A percentile compares a stretch with the other conserved stretches of the same genome.
Evolutionary conservation across 2,797 vertebrate species (phyloP).

Genomic region (Myotis pilosus): DNA sequence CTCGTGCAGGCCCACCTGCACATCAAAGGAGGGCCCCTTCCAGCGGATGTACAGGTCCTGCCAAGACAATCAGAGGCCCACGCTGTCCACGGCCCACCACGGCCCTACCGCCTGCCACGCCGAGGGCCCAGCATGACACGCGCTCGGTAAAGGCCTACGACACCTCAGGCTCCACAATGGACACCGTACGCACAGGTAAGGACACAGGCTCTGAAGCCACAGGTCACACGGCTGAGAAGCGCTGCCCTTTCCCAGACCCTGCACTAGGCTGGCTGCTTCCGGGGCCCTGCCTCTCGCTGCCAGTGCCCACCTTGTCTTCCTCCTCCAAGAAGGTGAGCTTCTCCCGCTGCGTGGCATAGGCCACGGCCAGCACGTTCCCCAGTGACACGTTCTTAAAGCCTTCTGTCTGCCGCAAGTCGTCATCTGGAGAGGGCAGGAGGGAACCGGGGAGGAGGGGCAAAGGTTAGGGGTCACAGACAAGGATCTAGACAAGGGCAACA

Average conservation of each 20-base stretch:
- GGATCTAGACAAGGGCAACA: neutral
- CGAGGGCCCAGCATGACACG: accelerated
- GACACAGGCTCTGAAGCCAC: neutral
- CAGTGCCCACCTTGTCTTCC: conserved; percentile 88
- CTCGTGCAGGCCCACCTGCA: conserved; percentile 95
- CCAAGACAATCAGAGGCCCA: neutral
- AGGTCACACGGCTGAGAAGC: accelerated
- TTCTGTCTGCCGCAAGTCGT: conserved; percentile 93
- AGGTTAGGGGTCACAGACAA: neutral
- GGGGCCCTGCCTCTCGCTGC: neutral
- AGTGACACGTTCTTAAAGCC: conserved; percentile 96
- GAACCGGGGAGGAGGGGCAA: neutral
- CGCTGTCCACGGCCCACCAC: accelerated
- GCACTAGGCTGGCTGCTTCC: neutral
- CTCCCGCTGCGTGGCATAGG: conserved; percentile 90
- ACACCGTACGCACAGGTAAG: accelerated
- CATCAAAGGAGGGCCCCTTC: conserved; percentile 93
- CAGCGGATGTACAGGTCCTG: conserved; percentile 93
- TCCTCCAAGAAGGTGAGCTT: conserved; percentile 94
- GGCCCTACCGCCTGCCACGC: accelerated
- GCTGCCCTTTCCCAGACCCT: too few relatives aligned
- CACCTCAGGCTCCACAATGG: neutral
- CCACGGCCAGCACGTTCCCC: conserved; percentile 93
- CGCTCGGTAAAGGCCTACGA: too few relatives aligned
- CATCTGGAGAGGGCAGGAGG: conserved; percentile 82